These are phyloP conservation scores for Bombus haemorrhoidalis DNA, from an alignment of 1,140 invertebrate species.

Conservation along the genomic window DNA sequence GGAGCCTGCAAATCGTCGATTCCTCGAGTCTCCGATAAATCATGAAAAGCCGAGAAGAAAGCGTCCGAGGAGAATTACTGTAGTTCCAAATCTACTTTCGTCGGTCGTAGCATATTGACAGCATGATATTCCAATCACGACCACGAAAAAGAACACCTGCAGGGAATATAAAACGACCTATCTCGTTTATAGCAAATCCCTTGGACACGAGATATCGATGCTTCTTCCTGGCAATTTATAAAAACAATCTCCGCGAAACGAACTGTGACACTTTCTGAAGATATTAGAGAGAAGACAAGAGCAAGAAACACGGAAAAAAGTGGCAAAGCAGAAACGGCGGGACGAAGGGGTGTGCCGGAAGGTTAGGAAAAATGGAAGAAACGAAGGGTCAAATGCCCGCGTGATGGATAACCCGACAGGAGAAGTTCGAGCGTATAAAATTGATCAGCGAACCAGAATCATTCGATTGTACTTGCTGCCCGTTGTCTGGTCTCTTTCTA, in stretches of 20 bases:
- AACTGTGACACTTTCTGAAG: not conserved
- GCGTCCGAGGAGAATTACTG: too few relatives aligned
- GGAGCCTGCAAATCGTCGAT: too few relatives aligned
- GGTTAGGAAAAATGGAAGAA: slow-evolving; percentile 65
- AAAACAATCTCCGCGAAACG: not conserved
- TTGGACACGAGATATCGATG: not conserved
- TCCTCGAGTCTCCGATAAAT: too few relatives aligned
- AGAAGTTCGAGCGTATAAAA: slow-evolving; percentile 68
- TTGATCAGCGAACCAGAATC: slow-evolving; percentile 74
- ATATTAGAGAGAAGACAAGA: slow-evolving; percentile 1
- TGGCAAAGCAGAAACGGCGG: slow-evolving; percentile 25
- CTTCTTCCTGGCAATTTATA: not conserved
- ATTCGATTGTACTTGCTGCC: slow-evolving; percentile 71
- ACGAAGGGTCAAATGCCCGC: slow-evolving; percentile 65
- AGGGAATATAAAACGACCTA: not conserved
- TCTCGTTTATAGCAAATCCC: not conserved
- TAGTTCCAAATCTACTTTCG: too few relatives aligned
- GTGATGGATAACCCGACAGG: slow-evolving; percentile 67
- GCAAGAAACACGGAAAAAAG: not conserved
- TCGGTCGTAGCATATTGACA: too few relatives aligned
- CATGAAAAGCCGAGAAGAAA: too few relatives aligned
- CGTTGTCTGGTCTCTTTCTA: slow-evolving; percentile 36
- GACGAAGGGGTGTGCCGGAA: slow-evolving; percentile 34
- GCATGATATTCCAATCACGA: too few relatives aligned
- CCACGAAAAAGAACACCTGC: too few relatives aligned